Base-by-base conservation (phyloP, 2,888 invertebrate genomes). In the Mayetiola destructor region DNA sequence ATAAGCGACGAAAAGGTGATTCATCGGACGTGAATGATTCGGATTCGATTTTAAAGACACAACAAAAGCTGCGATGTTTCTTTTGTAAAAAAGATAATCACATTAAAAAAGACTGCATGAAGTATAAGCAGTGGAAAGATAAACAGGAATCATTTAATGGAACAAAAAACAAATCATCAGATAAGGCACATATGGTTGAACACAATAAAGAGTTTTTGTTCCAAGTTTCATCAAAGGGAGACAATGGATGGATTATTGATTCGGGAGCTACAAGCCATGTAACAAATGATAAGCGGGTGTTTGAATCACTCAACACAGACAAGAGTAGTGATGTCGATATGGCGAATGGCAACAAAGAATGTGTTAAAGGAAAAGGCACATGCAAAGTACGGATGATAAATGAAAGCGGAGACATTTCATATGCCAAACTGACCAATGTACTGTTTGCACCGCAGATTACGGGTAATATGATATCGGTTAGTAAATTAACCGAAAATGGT, bases 31-130 rank as follows among this genome's bases (percentile, higher is more conserved):
- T 16, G 3, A 27, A 12, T 52, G 29, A 52, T 23, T 52, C 52
- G 48, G 10, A 9, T 35, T 35, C 18, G 29, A 40, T 37, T 27
- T 48, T 20, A 55, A 37, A 36, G 14, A 29, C 23, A n/a, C 53
- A 36, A n/a, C 18, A 55, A 35, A 52, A 35, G 14, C 2, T 55
- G 23, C 12, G 16, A 32, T 62, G 59, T 59, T 61, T 54, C 56
- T 61, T 61, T 57, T 61, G 61, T 53, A 60, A 61, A 55, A 55
- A 56, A 32, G 36, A 35, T 6, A 56, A 55, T 20, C 61, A 61
- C 56, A 20, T 58, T 4, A 58, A 59, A 18, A 58, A 52, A 30
- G 29, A 61, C 56, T 61, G 59, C 42, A 30, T 1, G 20, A 60
- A 62, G 29, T 61, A 58, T 39, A 56, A 57, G 30, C 23, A 35